Evolutionary conservation across 2,888 invertebrate species (phyloP).

Genomic region (Teinopalpus imperialis): DNA sequence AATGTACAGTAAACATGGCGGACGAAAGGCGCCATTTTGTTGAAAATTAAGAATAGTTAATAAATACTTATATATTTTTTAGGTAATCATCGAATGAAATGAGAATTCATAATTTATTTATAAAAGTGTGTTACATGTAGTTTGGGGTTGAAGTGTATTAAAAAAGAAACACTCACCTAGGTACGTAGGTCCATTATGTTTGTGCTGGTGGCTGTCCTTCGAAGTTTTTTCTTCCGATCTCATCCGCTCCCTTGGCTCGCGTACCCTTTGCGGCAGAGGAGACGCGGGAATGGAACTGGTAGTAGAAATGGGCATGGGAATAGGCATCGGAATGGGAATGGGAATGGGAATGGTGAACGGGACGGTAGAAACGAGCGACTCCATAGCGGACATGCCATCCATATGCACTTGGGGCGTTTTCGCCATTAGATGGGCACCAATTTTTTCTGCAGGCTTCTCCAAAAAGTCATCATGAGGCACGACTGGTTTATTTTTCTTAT

Average conservation of each 20-base stretch:
- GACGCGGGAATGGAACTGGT: conserved; percentile 15
- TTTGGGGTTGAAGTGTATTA: too few species aligned
- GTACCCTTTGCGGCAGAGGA: conserved; percentile 57
- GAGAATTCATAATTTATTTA: too few species aligned
- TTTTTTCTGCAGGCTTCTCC: conserved; percentile 41
- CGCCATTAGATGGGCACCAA: conserved; percentile 31
- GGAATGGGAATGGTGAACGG: conserved; percentile 31
- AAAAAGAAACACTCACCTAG: conserved; percentile 59
- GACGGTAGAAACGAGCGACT: too few species aligned
- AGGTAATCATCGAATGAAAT: too few species aligned
- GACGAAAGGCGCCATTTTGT: too few species aligned
- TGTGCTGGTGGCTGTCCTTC: conserved; percentile 37
- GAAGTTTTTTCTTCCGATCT: conserved; percentile 53
- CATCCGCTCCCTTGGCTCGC: conserved; percentile 52
- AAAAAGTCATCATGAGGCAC: conserved; percentile 54
- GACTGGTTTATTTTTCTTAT: conserved; percentile 54
- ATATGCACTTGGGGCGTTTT: conserved; percentile 33
- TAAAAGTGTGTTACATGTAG: too few species aligned
- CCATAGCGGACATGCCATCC: too few species aligned
- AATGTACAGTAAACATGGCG: too few species aligned
- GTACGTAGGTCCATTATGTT: conserved; percentile 52
- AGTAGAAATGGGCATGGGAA: conserved; percentile 9
- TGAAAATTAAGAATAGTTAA: too few species aligned
- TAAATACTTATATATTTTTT: too few species aligned
- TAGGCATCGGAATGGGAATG: conserved; percentile 21